Percentiles rank a stretch among this genome's conserved stretches.
These are phyloP conservation scores for Archivesica marissinica DNA, from an alignment of 1,140 invertebrate genomes.

Conservation along the genomic window DNA sequence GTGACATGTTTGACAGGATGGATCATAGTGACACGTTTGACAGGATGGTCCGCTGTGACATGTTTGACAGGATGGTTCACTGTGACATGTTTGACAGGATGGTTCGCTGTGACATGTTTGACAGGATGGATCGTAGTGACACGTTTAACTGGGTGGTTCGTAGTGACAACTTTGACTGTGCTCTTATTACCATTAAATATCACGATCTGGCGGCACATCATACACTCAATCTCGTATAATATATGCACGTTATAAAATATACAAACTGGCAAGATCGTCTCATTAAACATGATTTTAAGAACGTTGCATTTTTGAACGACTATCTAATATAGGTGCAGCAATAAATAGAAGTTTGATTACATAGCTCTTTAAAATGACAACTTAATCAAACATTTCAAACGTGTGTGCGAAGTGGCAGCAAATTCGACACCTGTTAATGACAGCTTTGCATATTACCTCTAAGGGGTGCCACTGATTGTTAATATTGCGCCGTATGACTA, in stretches of 20 bases:
- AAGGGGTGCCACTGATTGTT: constrained; percentile 60
- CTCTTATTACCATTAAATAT: constrained; percentile 21
- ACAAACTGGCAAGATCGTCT: constrained; percentile 1
- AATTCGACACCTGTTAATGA: constrained; percentile 63
- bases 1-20: too few species aligned
- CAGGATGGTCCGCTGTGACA: too few species aligned
- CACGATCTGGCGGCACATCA: constrained; percentile 2
- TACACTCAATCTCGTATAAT: constrained; percentile 21
- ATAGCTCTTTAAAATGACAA: constrained; percentile 56
- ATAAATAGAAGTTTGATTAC: constrained; percentile 41
- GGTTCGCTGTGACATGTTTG: too few species aligned
- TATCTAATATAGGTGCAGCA: constrained; percentile 4
- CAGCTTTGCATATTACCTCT: constrained; percentile 55
- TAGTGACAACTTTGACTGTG: constrained; percentile 3
- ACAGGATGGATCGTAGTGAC: too few species aligned
- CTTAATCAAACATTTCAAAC: constrained; percentile 60
- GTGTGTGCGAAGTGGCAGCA: constrained; percentile 46
- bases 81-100: too few species aligned
- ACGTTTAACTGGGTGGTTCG: too few species aligned
- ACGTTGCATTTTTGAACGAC: constrained; percentile 34
- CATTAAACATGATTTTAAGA: constrained; percentile 1
- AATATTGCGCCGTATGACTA: constrained; percentile 42
- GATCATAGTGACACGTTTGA: too few species aligned
- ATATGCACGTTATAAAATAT: constrained; percentile 18
- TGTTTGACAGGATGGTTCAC: too few species aligned